These are phyloP conservation scores for Aphaenogaster ashmeadi DNA, from an alignment of 1,140 invertebrate species.

Conservation along the genomic window DNA sequence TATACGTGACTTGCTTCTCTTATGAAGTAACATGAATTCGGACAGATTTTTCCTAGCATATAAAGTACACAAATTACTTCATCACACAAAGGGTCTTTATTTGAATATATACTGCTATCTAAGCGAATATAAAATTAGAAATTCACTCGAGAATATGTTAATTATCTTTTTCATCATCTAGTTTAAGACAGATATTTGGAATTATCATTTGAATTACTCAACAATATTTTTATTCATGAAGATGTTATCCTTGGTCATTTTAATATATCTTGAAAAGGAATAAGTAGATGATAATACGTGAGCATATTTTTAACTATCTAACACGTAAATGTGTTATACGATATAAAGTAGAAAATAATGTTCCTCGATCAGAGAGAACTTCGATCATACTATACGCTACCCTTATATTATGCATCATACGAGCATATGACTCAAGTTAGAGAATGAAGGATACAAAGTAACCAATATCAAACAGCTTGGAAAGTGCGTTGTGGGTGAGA, in stretches of 20 bases:
- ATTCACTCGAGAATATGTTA: neutral
- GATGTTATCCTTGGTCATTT: conserved; percentile 25
- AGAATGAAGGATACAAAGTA: conserved; percentile 35
- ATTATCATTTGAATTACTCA: conserved; percentile 30
- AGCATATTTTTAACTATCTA: conserved; percentile 13
- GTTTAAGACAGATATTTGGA: neutral
- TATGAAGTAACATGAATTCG: conserved; percentile 2
- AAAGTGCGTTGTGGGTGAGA: conserved; percentile 40
- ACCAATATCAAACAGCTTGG: conserved; percentile 46
- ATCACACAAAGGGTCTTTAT: neutral
- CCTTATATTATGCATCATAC: neutral
- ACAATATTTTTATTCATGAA: conserved; percentile 30
- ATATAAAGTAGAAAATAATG: neutral
- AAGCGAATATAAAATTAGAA: neutral
- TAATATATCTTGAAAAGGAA: conserved; percentile 7
- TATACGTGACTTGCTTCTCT: neutral
- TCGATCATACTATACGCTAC: conserved; percentile 3
- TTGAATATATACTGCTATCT: neutral
- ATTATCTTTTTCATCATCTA: neutral
- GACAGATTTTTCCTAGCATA: neutral
- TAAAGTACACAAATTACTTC: conserved; percentile 20
- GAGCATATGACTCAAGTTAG: conserved; percentile 25
- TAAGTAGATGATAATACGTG: neutral
- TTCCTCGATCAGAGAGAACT: neutral
- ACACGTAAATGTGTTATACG: neutral